Evolutionary conservation across 2,797 vertebrate species (phyloP).

Genomic region (Vultur gryphus): DNA sequence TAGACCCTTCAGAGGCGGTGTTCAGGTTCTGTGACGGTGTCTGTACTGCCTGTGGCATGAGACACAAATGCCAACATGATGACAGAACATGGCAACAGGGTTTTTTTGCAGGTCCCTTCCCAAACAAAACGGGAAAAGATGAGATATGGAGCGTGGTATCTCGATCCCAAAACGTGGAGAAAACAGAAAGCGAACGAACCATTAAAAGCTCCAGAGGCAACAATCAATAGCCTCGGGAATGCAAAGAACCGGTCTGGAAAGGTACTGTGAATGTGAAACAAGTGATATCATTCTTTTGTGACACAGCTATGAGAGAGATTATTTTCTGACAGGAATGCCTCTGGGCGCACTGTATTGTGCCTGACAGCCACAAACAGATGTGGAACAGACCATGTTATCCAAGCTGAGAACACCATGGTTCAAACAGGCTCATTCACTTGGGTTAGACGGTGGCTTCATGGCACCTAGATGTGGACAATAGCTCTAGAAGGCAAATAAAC

Average conservation of each 20-base stretch:
- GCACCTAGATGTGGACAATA: background rate
- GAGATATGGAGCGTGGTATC: conserved; percentile 66
- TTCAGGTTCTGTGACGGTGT: background rate
- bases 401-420: background rate
- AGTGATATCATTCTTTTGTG: background rate
- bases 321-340: background rate
- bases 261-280: background rate
- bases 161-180: conserved; percentile 68
- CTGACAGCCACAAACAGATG: background rate
- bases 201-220: background rate
- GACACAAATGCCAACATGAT: background rate
- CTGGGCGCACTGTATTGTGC: background rate
- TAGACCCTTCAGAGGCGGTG: background rate
- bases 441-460: background rate
- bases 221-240: background rate
- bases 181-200: conserved; percentile 54
- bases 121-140: conserved; percentile 35
- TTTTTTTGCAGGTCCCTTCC: background rate
- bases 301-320: background rate
- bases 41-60: background rate
- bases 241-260: conserved; percentile 7
- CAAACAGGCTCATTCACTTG: background rate
- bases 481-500: background rate
- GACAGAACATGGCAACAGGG: background rate
- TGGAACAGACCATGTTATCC: background rate